These are phyloP conservation scores for Drosophila nigrodunni DNA, from an alignment of 1,140 invertebrate species.

Conservation along the genomic window DNA sequence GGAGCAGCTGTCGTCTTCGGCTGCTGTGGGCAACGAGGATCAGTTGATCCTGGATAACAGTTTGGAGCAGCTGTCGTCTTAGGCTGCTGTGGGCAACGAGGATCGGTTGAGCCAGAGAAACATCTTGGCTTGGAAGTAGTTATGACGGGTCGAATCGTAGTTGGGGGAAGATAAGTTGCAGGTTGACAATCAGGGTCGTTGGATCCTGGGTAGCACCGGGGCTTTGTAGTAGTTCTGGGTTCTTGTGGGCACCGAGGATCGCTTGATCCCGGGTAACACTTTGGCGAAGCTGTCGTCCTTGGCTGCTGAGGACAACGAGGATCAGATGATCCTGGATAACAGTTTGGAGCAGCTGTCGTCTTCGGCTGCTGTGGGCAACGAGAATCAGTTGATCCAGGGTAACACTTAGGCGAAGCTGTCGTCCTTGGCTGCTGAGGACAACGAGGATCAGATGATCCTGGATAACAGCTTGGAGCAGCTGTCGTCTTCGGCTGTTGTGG, in stretches of 20 bases:
- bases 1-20: background rate
- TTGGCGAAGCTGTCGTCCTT: conserved; percentile 60
- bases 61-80: conserved; percentile 29
- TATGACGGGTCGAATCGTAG: conserved; percentile 44
- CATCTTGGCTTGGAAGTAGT: conserved; percentile 68
- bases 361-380: background rate
- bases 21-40: conserved; percentile 6
- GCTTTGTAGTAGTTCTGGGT: conserved; percentile 54
- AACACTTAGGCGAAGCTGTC: background rate
- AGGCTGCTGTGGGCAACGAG: conserved; percentile 25
- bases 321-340: conserved; percentile 45
- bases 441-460: conserved; percentile 27
- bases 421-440: conserved; percentile 18
- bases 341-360: conserved; percentile 46
- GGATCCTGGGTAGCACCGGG: conserved; percentile 80
- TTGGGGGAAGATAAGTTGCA: conserved; percentile 65
- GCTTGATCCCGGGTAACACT: conserved; percentile 77
- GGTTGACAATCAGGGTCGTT: conserved; percentile 85
- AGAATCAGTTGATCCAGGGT: conserved; percentile 3
- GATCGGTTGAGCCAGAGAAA: conserved; percentile 44
- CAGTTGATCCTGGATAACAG: conserved; percentile 12
- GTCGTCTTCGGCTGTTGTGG: conserved; percentile 12
- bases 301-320: conserved; percentile 67
- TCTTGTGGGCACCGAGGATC: conserved; percentile 82
- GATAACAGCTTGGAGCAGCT: conserved; percentile 27